These are phyloP conservation scores for Atractosteus spatula DNA, from an alignment of 2,113 vertebrate genomes.

Conservation along the genomic window DNA sequence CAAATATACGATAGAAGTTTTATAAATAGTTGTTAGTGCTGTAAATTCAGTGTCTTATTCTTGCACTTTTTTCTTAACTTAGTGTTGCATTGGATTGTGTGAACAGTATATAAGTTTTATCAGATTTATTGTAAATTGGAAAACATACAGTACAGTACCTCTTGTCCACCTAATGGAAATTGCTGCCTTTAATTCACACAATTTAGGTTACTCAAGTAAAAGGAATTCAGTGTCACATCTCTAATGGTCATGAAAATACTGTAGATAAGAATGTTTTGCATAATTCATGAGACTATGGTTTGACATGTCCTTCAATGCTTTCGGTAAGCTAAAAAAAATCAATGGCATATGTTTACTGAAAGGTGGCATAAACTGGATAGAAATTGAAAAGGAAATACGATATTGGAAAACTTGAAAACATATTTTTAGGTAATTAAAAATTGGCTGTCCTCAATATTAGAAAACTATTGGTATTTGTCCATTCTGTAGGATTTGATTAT, in stretches of 20 bases:
- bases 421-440: too few species aligned
- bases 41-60: too few species aligned
- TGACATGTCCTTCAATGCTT: conserved; percentile 3
- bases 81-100: too few species aligned
- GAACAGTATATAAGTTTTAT: too few species aligned
- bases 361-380: not conserved
- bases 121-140: not conserved
- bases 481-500: too few species aligned
- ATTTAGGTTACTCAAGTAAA: not conserved
- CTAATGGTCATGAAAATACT: not conserved
- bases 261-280: not conserved
- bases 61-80: too few species aligned
- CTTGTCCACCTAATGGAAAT: not conserved
- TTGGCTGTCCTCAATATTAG: too few species aligned
- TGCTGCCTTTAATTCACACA: not conserved
- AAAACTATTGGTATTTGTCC: too few species aligned
- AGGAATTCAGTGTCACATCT: not conserved
- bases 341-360: not conserved
- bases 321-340: not conserved
- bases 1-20: too few species aligned
- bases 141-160: not conserved
- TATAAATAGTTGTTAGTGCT: too few species aligned
- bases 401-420: too few species aligned
- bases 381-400: not conserved
- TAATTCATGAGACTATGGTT: conserved; percentile 4